Base-by-base conservation (phyloP, 2,888 invertebrate genomes). In the Polymixis flavicincta region DNA sequence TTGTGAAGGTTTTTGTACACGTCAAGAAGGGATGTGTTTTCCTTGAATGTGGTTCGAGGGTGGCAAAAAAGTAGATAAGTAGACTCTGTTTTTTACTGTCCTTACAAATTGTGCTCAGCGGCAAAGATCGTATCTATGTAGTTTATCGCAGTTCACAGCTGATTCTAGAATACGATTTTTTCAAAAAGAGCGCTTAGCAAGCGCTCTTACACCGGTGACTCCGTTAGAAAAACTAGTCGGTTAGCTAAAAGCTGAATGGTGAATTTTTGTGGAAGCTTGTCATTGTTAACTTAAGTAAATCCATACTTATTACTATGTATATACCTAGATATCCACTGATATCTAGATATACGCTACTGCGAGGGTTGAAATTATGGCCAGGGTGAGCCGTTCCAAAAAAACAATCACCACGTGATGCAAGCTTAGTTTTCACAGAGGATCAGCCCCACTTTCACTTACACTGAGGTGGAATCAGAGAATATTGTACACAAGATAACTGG, bases 1-100 rank as follows among this genome's bases (percentile, higher is more conserved):
- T 71, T 42, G 74, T 59, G 73, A 63, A 37, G 17, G 77, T 80
- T 79, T 79, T 80, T 80, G 64, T 79, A 65, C 72, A 72, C 59
- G 63, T 76, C 76, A 71, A 55, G 74, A 9, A 6, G 52, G 37
- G n/a, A 17, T 50, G 32, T 81, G 66, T 61, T 81, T 59, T 71
- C 42, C 57, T 64, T 54, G 42, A 22, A 28, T 50, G 52, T 37
- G 54, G 54, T 60, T 32, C 3, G 60, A 32, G 13, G 22, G 22
- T 60, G 22, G 7, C 32, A 37, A 60, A 60, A 28, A 22, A 60
- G 14, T 3, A 13, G 0, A 13, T 13, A 13, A 25, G 61, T 68
- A 22, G 19, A 32, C n/a, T 25, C 50, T 72, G 37, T 72, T 76
- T 76, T 70, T 78, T 63, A 19, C 1, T 48, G 45, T 50, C 2